Evolutionary conservation across 2,113 vertebrate genomes (phyloP), one percentile per base, ranked within the genome.

Genomic region (Chelonoidis abingdonii): DNA sequence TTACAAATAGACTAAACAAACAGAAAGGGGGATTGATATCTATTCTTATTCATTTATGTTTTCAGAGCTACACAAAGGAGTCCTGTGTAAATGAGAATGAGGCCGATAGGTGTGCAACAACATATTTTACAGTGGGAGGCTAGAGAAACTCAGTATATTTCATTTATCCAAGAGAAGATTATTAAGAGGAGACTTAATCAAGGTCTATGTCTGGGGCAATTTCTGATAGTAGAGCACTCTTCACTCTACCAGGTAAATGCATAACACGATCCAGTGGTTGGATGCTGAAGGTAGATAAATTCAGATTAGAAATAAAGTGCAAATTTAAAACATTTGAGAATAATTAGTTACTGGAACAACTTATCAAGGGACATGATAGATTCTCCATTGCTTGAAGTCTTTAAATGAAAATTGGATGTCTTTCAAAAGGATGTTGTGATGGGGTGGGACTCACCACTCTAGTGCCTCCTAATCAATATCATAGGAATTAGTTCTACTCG

Each of bases 391-490:
- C 41, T 76, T 76, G 72, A 44, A 25, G 72, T 78, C 75, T 25
- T 14, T 86, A 50, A 52, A 8, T 35, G 17, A 29, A 83, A 90
- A 95, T 80, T 88, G 35, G 56, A 89, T 92, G 38, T 95, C 14
- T 31, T 62, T 62, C 86, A 86, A 84, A 93, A 8, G 7, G 21
- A 22, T 9, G 53, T 8, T 54, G 21, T 22, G 53, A 22, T 8
- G 53, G 53, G 53, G 21, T 54, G 21, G 53, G 21, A 54, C 53
- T 54, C 53, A 54, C 53, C 53, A 54, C 53, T 54, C 53, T 54
- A 8, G 53, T 8, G 14, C 19, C 21, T 54, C 53, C 53, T 54
- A 21, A 8, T 21, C 8, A 22, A 8, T 54, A 22, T 22, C 53
- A 54, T 54, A 54, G 53, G 53, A 54, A 54, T 54, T 22, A 54